These are phyloP conservation scores for Sesia bembeciformis DNA, from an alignment of 2,888 invertebrate species.

Conservation along the genomic window DNA sequence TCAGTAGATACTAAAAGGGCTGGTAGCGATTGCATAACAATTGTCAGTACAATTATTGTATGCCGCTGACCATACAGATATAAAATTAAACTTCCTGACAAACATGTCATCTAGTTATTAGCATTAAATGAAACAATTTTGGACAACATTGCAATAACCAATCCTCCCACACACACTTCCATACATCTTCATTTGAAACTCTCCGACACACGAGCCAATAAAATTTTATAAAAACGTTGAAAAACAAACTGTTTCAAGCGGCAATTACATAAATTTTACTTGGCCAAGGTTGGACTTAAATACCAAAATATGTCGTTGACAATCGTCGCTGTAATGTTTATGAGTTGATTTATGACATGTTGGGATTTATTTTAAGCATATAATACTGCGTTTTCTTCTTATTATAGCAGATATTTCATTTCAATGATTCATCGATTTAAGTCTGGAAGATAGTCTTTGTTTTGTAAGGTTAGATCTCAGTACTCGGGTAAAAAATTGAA, in stretches of 20 bases:
- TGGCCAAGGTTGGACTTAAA: slow-evolving; percentile 13
- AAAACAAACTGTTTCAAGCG: slow-evolving; percentile 11
- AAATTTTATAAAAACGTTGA: slow-evolving; percentile 5
- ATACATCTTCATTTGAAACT: not conserved
- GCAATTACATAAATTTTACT: slow-evolving; percentile 19
- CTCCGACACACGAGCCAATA: not conserved
- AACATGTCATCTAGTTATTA: too few species aligned
- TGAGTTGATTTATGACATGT: not conserved
- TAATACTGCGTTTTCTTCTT: not conserved
- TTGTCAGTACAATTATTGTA: too few species aligned
- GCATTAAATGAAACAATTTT: too few species aligned
- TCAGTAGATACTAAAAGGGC: too few species aligned
- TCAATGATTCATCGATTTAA: not conserved
- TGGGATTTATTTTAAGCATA: not conserved
- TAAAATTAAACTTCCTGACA: too few species aligned
- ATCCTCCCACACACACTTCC: not conserved
- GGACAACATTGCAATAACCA: too few species aligned
- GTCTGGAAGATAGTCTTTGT: too few species aligned
- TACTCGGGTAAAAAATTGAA: too few species aligned
- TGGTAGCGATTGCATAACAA: too few species aligned
- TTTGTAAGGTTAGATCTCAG: too few species aligned
- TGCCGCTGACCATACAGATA: too few species aligned
- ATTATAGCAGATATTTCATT: not conserved
- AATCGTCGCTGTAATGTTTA: not conserved
- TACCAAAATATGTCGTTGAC: slow-evolving; percentile 17